Evolutionary conservation across 2,797 vertebrate species (phyloP), one percentile per base, ranked within the genome.

Genomic region (Mus spretus): DNA sequence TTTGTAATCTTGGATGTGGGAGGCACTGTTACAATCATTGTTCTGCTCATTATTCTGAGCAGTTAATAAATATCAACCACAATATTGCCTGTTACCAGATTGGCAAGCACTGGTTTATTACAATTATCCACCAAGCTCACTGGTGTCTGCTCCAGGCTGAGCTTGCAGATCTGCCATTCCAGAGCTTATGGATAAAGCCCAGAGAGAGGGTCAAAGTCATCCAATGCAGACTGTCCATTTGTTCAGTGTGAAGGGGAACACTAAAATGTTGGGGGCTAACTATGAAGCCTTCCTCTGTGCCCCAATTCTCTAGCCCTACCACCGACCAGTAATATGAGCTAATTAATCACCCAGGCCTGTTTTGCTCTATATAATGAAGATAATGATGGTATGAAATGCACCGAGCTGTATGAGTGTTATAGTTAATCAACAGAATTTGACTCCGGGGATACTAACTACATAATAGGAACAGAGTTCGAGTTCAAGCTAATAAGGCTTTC

Each of bases 321-420:
- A 79, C 63, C 61, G 59, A 63, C 28, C 47, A 89, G 44, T 57
- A 83, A 8, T 79, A 17, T 74, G 53, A 77, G 55, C 34, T 85
- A 77, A 83, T 79, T 20, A 92, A 84, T 70, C 67, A 81, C 70
- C 40, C 70, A 79, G 74, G 63, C 40, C 63, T 97, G 24, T 77
- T 96, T 96, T n/a, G 47, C 19, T 20, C 37, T 72, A 19, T 28
- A 91, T 95, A 96, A 83, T 57, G n/a, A 70, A 28, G 84, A 72
- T 19, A 44, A 13, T 31, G 55, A 91, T 95, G 57, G 1, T 57
- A 3, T 89, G 53, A 89, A 90, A 89, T 63, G 53, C 88, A 55
- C 15, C 87, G 84, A 70, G 63, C n/a, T 84, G 2, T 91, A 19
- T n/a, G 31, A 24, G 0, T 79, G 90, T 83, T 67, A 89, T 94